Conservation (phyloP, 92 coral and sea anemone species). For the Heliopora coerulea region DNA sequence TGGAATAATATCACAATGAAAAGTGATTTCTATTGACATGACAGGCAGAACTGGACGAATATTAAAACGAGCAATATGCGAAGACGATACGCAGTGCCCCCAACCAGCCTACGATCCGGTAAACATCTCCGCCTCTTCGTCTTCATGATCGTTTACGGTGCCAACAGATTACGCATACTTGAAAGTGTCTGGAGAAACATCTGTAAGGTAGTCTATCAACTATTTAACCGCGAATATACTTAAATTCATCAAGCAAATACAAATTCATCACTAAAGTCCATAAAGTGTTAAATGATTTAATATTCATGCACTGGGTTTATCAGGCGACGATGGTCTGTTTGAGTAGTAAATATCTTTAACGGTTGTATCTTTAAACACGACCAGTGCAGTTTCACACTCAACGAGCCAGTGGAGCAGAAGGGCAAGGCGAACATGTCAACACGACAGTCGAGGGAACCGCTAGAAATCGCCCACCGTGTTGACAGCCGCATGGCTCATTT, state of each 20-base stretch:
- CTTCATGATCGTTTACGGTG: background rate
- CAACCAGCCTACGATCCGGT: background rate
- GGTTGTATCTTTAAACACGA: background rate
- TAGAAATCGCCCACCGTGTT: constrained; percentile 13
- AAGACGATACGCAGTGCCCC: no score
- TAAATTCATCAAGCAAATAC: no score
- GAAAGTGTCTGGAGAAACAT: no score
- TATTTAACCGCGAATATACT: no score
- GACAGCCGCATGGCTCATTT: constrained; percentile 23
- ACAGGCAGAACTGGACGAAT: background rate
- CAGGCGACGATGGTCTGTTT: background rate
- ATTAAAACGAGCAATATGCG: background rate
- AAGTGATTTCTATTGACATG: constrained; percentile 23
- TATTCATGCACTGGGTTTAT: background rate
- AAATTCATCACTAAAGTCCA: no score
- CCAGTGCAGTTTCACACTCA: background rate
- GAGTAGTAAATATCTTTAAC: background rate
- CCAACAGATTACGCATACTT: no score
- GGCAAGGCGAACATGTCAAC: constrained; percentile 23
- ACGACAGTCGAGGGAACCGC: background rate
- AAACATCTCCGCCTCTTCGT: background rate
- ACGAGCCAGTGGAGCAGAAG: background rate
- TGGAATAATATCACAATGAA: constrained; percentile 18
- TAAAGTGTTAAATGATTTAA: background rate
- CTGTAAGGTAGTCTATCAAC: no score